Conservation (phyloP, 2,113 vertebrate genomes). For the Xiphorhynchus elegans region DNA sequence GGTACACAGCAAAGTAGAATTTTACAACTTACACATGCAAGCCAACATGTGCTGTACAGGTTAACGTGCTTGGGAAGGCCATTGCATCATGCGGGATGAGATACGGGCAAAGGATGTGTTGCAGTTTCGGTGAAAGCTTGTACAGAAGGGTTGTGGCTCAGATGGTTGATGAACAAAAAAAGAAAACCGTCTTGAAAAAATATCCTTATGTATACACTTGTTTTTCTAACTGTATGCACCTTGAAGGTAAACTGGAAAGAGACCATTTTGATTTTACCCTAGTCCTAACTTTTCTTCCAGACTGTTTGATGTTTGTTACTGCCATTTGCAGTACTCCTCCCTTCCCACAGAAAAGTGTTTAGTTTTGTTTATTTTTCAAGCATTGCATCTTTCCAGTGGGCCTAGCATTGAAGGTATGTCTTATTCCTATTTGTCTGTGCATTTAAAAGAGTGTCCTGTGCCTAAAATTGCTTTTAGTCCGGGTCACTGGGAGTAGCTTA, state of each 20-base stretch:
- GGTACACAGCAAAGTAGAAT: no score
- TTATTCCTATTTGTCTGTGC: neutral
- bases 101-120: neutral
- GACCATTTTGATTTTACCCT: neutral
- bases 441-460: neutral
- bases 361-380: neutral
- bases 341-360: neutral
- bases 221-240: neutral
- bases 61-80: neutral
- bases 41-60: neutral
- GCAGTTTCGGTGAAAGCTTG: neutral
- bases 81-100: neutral
- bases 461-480: neutral
- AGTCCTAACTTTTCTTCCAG: neutral
- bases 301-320: neutral
- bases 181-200: neutral
- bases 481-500: neutral
- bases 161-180: neutral
- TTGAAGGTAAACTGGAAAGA: neutral
- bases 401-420: neutral
- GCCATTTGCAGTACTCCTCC: neutral
- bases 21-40: accelerated
- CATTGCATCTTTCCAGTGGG: neutral
- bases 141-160: neutral
- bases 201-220: neutral